Conservation (phyloP, 2,113 vertebrate genomes). For the Bubo bubo region DNA sequence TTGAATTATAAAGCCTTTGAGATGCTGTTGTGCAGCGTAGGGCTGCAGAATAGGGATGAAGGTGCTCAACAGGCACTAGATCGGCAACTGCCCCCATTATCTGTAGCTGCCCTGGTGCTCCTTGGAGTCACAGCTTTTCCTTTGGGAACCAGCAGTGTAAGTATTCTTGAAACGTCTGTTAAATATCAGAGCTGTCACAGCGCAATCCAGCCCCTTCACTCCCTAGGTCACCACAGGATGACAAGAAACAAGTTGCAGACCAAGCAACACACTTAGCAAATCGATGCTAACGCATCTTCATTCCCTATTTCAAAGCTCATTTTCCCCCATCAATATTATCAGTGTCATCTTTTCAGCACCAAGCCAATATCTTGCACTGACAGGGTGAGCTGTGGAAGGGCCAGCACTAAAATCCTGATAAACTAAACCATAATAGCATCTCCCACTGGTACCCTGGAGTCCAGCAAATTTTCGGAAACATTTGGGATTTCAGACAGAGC, state of each 20-base stretch:
- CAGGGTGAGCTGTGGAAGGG: not conserved
- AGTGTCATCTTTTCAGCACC: not conserved
- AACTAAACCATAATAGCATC: not conserved
- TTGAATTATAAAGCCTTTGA: not conserved
- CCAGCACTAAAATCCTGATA: not conserved
- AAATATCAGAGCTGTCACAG: not conserved
- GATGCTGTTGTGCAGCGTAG: rapidly evolving
- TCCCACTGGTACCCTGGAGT: not conserved
- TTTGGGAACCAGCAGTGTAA: rapidly evolving
- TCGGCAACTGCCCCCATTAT: not conserved
- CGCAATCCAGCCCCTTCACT: not conserved
- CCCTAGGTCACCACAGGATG: not conserved
- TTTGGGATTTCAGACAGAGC: not conserved
- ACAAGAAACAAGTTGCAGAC: not conserved
- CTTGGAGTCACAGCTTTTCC: not conserved
- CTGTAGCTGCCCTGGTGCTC: not conserved
- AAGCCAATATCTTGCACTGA: too few species aligned
- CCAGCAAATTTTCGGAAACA: not conserved
- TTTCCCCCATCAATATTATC: not conserved
- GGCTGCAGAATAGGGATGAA: not conserved
- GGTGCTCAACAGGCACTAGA: not conserved
- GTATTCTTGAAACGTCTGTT: not conserved
- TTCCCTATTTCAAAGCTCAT: not conserved
- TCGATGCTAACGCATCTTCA: not conserved
- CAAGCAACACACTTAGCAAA: rapidly evolving